Evolutionary conservation across 92 coral and sea anemone species (phyloP), one percentile per base, ranked within the genome.

Genomic region (Paramuricea clavata): DNA sequence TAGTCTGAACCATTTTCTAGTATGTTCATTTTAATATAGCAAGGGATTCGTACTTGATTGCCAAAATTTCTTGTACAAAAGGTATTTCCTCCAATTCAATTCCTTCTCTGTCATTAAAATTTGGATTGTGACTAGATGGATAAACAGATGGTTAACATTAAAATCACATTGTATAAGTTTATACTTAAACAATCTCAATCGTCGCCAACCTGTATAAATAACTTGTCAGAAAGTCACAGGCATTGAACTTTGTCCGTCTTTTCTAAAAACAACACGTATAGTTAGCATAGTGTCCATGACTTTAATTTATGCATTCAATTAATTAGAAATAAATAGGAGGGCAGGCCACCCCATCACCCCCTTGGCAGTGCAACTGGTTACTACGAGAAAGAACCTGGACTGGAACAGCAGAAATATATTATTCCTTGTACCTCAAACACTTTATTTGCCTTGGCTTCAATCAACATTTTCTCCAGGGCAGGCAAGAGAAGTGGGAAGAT

Each of bases 381-480:
- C n/a, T n/a, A n/a, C n/a, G 28, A 64, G 32, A 23, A 33, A 25
- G 12, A n/a, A 23, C 16, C 71, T 64, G 4, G 15, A 17, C 16
- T 64, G 71, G 27, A n/a, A n/a, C n/a, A n/a, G n/a, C n/a, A n/a
- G n/a, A n/a, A n/a, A n/a, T n/a, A n/a, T n/a, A n/a, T n/a, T n/a
- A n/a, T n/a, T n/a, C n/a, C n/a, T n/a, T n/a, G n/a, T 57, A 95
- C 98, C 98, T 95, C 98, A 89, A 95, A 95, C 19, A 95, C 98
- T 93, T 95, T 95, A 80, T 94, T 95, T 60, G 93, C 97, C 74
- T 94, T 95, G 23, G 98, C 98, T 49, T 97, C 95, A 44, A 82
- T 56, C 15, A 95, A 79, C 98, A 95, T 94, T 74, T 94, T 91
- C 52, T 95, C 98, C 11, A 95, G 85, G n/a, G 89, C 98, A 83